These are phyloP conservation scores for Galemys pyrenaicus DNA, from an alignment of 2,113 vertebrate genomes.

Conservation along the genomic window DNA sequence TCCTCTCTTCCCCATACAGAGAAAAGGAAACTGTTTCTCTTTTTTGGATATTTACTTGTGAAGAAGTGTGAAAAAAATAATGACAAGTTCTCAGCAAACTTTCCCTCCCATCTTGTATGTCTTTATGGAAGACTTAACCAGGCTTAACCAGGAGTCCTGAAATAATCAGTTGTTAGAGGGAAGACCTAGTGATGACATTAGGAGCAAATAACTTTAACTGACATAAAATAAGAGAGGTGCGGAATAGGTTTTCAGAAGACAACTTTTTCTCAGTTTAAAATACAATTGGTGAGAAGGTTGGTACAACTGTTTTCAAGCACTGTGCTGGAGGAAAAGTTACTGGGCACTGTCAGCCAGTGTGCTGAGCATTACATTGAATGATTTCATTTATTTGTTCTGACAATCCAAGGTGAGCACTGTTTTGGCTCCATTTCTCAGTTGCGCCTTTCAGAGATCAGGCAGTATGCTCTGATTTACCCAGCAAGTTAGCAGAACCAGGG, in stretches of 20 bases:
- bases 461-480: background rate
- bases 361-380: background rate
- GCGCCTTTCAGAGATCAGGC: background rate
- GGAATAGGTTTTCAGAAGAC: background rate
- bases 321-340: background rate
- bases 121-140: background rate
- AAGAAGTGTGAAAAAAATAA: slow-evolving; percentile 4
- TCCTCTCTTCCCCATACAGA: background rate
- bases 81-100: background rate
- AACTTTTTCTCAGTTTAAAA: background rate
- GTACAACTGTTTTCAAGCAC: background rate
- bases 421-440: background rate
- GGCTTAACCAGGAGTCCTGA: background rate
- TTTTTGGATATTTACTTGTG: slow-evolving; percentile 13
- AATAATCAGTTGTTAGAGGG: background rate
- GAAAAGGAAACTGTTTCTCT: slow-evolving; percentile 1
- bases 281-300: background rate
- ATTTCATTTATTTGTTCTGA: background rate
- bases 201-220: background rate
- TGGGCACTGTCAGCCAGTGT: background rate
- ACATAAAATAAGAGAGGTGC: background rate
- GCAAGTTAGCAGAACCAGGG: background rate
- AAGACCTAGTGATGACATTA: background rate
- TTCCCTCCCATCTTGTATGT: background rate
- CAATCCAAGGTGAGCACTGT: background rate